Percentiles rank a stretch among this genome's conserved stretches.
Conservation (phyloP, 2,113 vertebrate species). For the Podarcis muralis region DNA sequence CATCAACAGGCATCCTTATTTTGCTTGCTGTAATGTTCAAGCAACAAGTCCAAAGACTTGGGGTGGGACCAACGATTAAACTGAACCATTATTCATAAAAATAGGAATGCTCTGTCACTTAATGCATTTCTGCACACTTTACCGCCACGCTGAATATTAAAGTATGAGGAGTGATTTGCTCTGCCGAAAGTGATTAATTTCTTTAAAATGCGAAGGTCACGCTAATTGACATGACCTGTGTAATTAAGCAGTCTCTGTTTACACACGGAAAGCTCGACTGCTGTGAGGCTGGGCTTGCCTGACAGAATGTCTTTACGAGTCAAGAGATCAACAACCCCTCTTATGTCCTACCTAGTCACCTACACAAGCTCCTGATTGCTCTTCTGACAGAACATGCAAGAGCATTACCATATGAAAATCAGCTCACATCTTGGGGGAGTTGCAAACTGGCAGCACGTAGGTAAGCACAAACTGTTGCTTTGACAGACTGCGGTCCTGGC, state of each 20-base stretch:
- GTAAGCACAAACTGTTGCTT: constrained; percentile 39
- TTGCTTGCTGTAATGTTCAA: constrained; percentile 44
- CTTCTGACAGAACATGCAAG: constrained; percentile 63
- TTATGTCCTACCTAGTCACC: constrained; percentile 72
- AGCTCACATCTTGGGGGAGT: constrained; percentile 44
- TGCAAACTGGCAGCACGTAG: constrained; percentile 53
- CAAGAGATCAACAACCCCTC: constrained; percentile 82
- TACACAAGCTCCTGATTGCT: constrained; percentile 74
- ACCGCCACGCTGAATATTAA: constrained; percentile 65
- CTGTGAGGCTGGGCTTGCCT: constrained; percentile 74
- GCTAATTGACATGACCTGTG: constrained; percentile 84
- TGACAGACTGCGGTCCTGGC: constrained; percentile 53
- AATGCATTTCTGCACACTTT: constrained; percentile 57
- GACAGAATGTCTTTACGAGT: constrained; percentile 84
- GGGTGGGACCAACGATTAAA: constrained; percentile 31
- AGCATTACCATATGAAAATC: constrained; percentile 73
- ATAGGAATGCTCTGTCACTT: constrained; percentile 46
- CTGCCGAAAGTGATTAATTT: constrained; percentile 82
- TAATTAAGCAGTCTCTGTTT: constrained; percentile 87
- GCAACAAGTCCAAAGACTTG: constrained; percentile 48
- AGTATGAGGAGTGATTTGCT: constrained; percentile 53
- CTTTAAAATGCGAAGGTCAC: constrained; percentile 81
- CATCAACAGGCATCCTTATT: constrained; percentile 31
- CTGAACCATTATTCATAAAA: constrained; percentile 54
- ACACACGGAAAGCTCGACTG: constrained; percentile 75